Base-by-base conservation (phyloP, 2,888 invertebrate genomes). In the Spisula subtruncata region DNA sequence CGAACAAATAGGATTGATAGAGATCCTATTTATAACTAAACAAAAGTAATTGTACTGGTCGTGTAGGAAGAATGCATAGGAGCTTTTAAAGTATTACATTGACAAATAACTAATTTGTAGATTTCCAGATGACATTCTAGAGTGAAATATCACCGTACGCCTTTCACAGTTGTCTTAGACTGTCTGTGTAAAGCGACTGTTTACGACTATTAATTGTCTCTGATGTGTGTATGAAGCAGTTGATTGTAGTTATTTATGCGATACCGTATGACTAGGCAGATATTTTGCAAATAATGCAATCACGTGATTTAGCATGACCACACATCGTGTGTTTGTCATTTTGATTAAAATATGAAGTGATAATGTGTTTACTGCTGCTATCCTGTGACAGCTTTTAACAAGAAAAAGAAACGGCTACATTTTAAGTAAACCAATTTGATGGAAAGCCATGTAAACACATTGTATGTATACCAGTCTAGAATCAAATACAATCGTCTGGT, bases 61-160 rank as follows among this genome's bases (percentile, higher is more conserved):
- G 25, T 25, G 25, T 66, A 10, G 60, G 25, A 25, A 25, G 60
- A 66, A 25, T 66, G 8, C 8, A 25, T 6, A 66, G 25, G n/a
- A 66, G 60, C 60, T 66, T 66, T 66, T 66, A 66, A 66, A 66
- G 60, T n/a, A n/a, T 66, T 66, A 66, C 60, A 66, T 66, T 66
- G 60, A 25, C 60, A 66, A 25, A 66, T 66, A 66, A n/a, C 60
- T 66, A 66, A 66, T 66, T 66, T 66, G 25, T 25, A 25, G n/a
- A 66, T n/a, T 10, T 66, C n/a, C n/a, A 10, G n/a, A 12, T 66
- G 60, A 66, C 60, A 66, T 25, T 66, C 60, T 25, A 10, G 25
- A 66, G 60, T 66, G 60, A 66, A 66, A 66, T 66, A 66, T 66
- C 60, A 25, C 25, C 41, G n/a, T n/a, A 66, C 25, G n/a, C 25